A percentile compares a stretch with the other conserved stretches of the same genome.
These are phyloP conservation scores for Catostylus mosaicus DNA, from an alignment of 30 jellyfish, hydroid and myxozoan genomes.

Conservation along the genomic window DNA sequence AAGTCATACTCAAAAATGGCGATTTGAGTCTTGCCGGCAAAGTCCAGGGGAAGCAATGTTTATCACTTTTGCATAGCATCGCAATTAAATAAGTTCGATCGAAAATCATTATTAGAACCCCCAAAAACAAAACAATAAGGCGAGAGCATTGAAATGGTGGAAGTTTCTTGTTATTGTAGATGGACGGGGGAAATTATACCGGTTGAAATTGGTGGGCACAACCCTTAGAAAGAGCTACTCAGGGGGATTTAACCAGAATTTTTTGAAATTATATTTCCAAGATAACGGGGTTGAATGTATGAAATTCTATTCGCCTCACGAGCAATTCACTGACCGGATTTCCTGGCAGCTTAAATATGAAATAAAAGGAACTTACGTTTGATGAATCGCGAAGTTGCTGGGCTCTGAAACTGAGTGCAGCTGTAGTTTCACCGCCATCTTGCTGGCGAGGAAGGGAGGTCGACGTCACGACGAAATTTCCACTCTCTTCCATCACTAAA, in stretches of 20 bases:
- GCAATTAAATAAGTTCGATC: background rate
- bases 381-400: slow-evolving; percentile 21
- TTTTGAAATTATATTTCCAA: background rate
- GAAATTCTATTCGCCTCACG: background rate
- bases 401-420: slow-evolving; percentile 50
- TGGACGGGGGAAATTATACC: slow-evolving; percentile 67
- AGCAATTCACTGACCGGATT: background rate
- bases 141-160: background rate
- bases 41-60: background rate
- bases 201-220: slow-evolving; percentile 54
- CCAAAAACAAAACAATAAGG: background rate
- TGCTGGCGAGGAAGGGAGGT: slow-evolving; percentile 65
- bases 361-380: slow-evolving; percentile 23
- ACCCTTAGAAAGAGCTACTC: slow-evolving; percentile 56
- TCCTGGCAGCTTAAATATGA: background rate
- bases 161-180: slow-evolving; percentile 7
- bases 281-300: slow-evolving; percentile 13
- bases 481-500: slow-evolving; percentile 32
- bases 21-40: background rate
- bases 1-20: background rate
- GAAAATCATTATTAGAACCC: background rate
- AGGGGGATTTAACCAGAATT: slow-evolving; percentile 50
- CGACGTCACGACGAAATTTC: slow-evolving; percentile 30
- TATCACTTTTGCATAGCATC: background rate
- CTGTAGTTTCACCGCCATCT: slow-evolving; percentile 73